A percentile compares a stretch with the other conserved stretches of the same genome.
phyloP scores from a whole-genome alignment of 2,888 invertebrate species.

The Xestia sexstrigata region DNA sequence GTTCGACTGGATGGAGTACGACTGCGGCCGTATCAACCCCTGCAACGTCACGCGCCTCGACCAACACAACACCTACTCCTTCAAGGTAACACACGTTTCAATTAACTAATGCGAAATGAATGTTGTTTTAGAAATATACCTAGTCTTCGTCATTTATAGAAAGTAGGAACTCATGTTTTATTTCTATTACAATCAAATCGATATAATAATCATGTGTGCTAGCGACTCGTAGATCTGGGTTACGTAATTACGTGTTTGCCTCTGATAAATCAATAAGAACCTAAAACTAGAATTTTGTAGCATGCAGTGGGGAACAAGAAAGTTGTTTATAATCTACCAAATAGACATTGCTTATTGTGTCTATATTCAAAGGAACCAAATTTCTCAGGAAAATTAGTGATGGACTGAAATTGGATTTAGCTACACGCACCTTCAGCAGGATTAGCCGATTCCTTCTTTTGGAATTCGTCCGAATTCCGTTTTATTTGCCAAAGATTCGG shows the following conservation, averaged over 20 bases:
- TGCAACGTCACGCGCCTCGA: conserved; percentile 96
- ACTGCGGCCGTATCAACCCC: conserved; percentile 96
- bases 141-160: not conserved
- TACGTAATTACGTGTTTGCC: not conserved
- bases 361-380: conserved; percentile 15
- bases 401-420: conserved; percentile 34
- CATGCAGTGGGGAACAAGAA: not conserved
- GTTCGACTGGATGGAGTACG: conserved; percentile 95
- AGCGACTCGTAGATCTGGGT: not conserved
- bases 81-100: conserved; percentile 91
- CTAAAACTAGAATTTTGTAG: not conserved
- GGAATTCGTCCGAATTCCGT: not conserved
- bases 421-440: not conserved
- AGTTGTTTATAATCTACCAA: conserved; percentile 3
- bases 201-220: not conserved
- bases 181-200: conserved; percentile 3
- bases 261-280: not conserved
- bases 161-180: conserved; percentile 22
- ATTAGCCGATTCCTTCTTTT: not conserved
- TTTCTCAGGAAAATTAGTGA: conserved; percentile 14
- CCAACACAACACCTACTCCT: conserved; percentile 96
- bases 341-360: conserved; percentile 1
- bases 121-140: not conserved
- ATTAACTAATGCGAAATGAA: not conserved
- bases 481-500: not conserved